phyloP scores from a whole-genome alignment of 2,888 invertebrate species.

The Campopleginae sp. region DNA sequence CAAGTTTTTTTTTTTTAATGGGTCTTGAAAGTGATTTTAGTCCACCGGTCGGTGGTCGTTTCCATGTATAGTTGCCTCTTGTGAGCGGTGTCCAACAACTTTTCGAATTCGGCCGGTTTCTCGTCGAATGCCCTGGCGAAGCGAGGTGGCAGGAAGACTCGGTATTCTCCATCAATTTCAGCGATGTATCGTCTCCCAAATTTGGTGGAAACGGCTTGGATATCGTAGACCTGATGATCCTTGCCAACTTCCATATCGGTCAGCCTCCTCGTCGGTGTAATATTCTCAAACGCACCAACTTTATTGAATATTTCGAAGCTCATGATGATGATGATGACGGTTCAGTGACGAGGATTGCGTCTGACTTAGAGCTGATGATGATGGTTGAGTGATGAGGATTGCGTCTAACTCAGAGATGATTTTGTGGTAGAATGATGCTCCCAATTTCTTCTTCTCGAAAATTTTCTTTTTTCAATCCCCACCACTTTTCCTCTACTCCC shows the following conservation, averaged over 20 bases:
- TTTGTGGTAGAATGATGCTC: no score
- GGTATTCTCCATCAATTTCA: conserved; percentile 5
- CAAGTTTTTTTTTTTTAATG: background rate
- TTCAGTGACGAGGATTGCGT: no score
- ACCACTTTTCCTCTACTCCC: no score
- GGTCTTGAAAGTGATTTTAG: background rate
- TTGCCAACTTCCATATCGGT: background rate
- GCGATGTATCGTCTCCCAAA: conserved; percentile 6
- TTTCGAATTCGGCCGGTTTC: background rate
- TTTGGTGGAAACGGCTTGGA: background rate
- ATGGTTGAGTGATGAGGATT: no score
- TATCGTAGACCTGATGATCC: conserved; percentile 17
- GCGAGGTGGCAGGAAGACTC: conserved; percentile 36
- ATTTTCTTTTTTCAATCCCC: no score
- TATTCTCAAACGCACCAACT: no score
- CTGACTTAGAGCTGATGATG: no score
- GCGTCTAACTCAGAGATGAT: no score
- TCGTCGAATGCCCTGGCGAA: conserved; percentile 13
- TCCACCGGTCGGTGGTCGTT: no score
- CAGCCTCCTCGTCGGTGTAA: background rate
- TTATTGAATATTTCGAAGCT: no score
- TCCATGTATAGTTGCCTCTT: background rate
- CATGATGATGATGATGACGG: no score
- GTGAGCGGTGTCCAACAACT: conserved; percentile 20
- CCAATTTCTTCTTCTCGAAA: no score